phyloP scores from a whole-genome alignment of 2,113 vertebrate genomes.

The Gambusia affinis region DNA sequence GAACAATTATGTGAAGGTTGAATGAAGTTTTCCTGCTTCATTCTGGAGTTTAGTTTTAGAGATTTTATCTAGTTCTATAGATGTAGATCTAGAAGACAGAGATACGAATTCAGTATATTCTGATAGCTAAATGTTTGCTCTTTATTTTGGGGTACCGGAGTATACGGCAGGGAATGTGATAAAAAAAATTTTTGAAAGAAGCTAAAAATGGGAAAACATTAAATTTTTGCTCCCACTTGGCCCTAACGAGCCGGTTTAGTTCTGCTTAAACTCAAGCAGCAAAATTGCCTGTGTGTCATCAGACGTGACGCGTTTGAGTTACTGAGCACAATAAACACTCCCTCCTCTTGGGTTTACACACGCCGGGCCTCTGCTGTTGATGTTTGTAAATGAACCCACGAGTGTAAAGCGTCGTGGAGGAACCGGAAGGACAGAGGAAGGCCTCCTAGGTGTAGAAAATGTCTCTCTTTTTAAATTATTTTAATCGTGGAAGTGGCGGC shows the following conservation, averaged over 20 bases:
- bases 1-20: too few relatives aligned
- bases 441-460: conserved; percentile 8
- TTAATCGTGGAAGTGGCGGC: neutral
- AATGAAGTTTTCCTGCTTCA: too few relatives aligned
- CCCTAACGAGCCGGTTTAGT: neutral
- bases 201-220: too few relatives aligned
- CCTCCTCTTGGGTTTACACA: conserved; percentile 4
- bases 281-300: neutral
- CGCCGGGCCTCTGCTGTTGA: neutral
- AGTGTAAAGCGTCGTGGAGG: neutral
- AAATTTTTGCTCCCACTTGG: too few relatives aligned
- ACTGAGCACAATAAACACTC: neutral
- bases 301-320: neutral
- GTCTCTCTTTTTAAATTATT: conserved; percentile 4
- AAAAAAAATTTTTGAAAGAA: too few relatives aligned
- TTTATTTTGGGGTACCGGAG: too few relatives aligned
- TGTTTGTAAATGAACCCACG: neutral
- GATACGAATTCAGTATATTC: too few relatives aligned
- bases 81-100: too few relatives aligned
- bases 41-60: too few relatives aligned
- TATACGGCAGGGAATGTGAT: too few relatives aligned
- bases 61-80: too few relatives aligned
- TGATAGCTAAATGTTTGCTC: too few relatives aligned
- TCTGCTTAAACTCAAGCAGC: neutral
- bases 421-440: conserved; percentile 4